Conservation (phyloP, 2,797 vertebrate genomes). For the Onychomys leucogaster region DNA sequence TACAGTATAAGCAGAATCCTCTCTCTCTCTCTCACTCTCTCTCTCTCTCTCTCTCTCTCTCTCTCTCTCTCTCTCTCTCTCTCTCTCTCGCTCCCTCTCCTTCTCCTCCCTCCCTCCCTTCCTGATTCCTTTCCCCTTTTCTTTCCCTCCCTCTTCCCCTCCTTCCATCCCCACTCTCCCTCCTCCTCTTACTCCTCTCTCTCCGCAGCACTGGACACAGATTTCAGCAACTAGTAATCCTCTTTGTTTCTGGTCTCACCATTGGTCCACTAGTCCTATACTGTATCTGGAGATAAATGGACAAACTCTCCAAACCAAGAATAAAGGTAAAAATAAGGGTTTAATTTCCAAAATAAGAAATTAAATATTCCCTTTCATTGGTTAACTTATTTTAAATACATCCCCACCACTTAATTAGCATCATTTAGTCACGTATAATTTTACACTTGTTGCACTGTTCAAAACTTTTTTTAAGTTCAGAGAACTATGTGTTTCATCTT, state of each 20-base stretch:
- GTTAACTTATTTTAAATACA: conserved; percentile 78
- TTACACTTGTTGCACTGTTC: conserved; percentile 81
- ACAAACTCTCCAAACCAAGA: conserved; percentile 57
- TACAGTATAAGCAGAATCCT: background rate
- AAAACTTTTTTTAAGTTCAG: conserved; percentile 74
- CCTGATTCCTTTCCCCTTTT: background rate
- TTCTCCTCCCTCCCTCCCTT: too few species aligned
- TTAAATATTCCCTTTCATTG: conserved; percentile 79
- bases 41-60: background rate
- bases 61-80: background rate
- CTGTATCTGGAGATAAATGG: conserved; percentile 20
- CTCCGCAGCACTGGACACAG: background rate
- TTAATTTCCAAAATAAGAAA: conserved; percentile 81
- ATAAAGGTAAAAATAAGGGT: conserved; percentile 73
- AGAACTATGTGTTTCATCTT: conserved; percentile 79
- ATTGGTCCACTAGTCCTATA: background rate
- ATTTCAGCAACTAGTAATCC: background rate
- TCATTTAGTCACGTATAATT: conserved; percentile 76
- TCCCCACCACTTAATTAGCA: conserved; percentile 81
- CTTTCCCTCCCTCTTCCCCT: background rate
- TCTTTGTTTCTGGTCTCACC: background rate
- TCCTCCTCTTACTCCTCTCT: background rate
- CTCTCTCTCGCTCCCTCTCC: background rate
- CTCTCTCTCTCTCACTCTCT: background rate
- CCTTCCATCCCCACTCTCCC: background rate